A percentile compares a stretch with the other conserved stretches of the same genome.
These are phyloP conservation scores for Lepisosteus osseus DNA, from an alignment of 2,113 vertebrate species.

Conservation along the genomic window DNA sequence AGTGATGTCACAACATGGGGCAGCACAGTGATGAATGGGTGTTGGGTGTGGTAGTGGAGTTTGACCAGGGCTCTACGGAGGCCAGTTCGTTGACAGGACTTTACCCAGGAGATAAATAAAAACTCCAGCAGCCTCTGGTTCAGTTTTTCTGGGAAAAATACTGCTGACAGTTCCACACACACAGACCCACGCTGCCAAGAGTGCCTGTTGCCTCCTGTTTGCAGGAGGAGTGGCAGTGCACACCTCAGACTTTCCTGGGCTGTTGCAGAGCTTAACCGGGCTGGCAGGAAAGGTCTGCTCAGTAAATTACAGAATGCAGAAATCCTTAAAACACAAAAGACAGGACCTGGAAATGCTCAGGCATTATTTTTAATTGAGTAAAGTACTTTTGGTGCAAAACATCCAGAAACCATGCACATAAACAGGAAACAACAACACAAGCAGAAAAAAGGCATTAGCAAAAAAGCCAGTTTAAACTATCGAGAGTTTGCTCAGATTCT, in stretches of 20 bases:
- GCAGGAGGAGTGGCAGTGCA: too few relatives aligned
- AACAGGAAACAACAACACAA: too few relatives aligned
- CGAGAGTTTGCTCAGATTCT: too few relatives aligned
- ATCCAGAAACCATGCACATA: too few relatives aligned
- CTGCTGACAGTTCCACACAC: background rate
- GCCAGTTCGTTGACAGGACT: background rate
- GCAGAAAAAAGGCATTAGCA: too few relatives aligned
- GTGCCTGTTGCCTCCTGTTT: background rate
- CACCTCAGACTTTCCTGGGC: background rate
- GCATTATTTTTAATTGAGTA: too few relatives aligned
- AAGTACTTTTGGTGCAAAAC: too few relatives aligned
- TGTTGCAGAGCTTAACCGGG: background rate
- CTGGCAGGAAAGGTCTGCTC: too few relatives aligned
- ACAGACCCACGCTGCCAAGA: background rate
- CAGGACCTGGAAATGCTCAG: too few relatives aligned
- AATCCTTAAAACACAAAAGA: too few relatives aligned
- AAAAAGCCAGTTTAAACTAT: too few relatives aligned
- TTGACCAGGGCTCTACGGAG: background rate
- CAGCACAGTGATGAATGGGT: background rate
- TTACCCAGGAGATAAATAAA: constrained; percentile 18
- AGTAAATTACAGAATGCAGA: too few relatives aligned
- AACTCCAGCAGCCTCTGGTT: background rate
- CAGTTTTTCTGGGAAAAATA: constrained; percentile 6
- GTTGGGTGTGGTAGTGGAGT: background rate
- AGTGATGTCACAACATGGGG: background rate